These are phyloP conservation scores for Hirundo rustica DNA, from an alignment of 2,797 vertebrate species.

Conservation along the genomic window DNA sequence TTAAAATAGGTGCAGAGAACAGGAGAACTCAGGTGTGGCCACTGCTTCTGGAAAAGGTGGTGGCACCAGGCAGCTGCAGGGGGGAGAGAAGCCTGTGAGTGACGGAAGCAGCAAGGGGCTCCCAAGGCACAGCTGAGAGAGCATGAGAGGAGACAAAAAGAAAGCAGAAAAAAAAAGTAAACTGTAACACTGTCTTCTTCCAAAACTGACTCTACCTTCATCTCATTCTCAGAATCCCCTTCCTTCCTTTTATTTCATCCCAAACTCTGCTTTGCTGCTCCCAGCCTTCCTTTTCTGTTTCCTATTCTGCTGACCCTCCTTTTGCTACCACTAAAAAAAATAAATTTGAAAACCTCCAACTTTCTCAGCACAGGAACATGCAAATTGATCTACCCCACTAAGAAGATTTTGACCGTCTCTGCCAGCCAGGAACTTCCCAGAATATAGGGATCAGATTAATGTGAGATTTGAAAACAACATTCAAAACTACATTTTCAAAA, in stretches of 20 bases:
- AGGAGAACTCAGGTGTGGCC: not conserved
- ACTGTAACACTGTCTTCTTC: not conserved
- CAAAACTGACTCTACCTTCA: not conserved
- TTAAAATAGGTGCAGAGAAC: not conserved
- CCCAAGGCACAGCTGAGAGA: not conserved
- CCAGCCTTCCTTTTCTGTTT: not conserved
- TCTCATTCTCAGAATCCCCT: not conserved
- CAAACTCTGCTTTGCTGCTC: not conserved
- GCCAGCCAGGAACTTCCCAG: not conserved
- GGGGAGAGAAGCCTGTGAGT: not conserved
- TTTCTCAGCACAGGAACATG: not conserved
- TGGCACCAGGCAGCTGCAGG: not conserved
- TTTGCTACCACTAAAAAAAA: not conserved
- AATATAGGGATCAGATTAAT: not conserved
- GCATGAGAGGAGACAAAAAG: not conserved
- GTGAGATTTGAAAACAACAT: not conserved
- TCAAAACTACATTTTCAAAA: constrained; percentile 11
- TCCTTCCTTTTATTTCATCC: not conserved
- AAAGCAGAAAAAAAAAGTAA: not conserved
- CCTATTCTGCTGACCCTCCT: not conserved
- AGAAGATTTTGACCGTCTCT: not conserved
- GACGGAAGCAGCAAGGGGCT: not conserved
- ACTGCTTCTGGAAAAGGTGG: not conserved
- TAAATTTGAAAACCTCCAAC: not conserved
- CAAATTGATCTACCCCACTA: not conserved